Evolutionary conservation across 2,797 vertebrate species (phyloP), one percentile per base, ranked within the genome.

Genomic region (Pseudomugil tenellus): DNA sequence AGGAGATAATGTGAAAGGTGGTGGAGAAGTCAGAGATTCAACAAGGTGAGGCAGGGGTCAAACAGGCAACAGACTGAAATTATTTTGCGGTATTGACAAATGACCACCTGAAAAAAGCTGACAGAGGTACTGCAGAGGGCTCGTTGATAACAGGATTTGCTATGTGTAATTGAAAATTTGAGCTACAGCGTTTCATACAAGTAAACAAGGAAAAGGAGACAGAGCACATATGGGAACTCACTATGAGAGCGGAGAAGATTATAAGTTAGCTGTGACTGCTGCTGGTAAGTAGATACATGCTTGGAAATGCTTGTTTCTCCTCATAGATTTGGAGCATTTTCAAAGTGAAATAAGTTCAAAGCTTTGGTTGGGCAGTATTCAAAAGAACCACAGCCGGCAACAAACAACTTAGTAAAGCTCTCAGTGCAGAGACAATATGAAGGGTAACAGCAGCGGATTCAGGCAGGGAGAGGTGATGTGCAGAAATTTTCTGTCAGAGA

Each of bases 271-370:
- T 63, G 65, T 71, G 72, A 64, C 62, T 69, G 79, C 71, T 66
- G 79, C 80, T 80, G 53, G 62, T 70, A 69, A 79, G 69, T 77
- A 68, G 69, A 80, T 75, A 41, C 55, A 70, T 84, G 76, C 79
- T 79, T 61, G 80, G 79, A 83, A 89, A 35, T 59, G 74, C 73
- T 55, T 76, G 51, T 67, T 72, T 71, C 71, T 87, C 76, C 75
- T 84, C 77, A 76, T 75, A 85, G 82, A 87, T 90, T 84, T 80
- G 64, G 78, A 68, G 26, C 72, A 70, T 77, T 85, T 72, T 92
- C 84, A 90, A 87, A 91, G 88, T 90, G 62, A 77, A 53, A 70
- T 62, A 73, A 89, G 88, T 93, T 93, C 93, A 94, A 94, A 93
- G 92, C 85, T 76, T 81, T 52, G 83, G 83, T 79, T 80, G 76